These are phyloP conservation scores for Apantesis nais DNA, from an alignment of 2,888 invertebrate genomes.

Conservation along the genomic window DNA sequence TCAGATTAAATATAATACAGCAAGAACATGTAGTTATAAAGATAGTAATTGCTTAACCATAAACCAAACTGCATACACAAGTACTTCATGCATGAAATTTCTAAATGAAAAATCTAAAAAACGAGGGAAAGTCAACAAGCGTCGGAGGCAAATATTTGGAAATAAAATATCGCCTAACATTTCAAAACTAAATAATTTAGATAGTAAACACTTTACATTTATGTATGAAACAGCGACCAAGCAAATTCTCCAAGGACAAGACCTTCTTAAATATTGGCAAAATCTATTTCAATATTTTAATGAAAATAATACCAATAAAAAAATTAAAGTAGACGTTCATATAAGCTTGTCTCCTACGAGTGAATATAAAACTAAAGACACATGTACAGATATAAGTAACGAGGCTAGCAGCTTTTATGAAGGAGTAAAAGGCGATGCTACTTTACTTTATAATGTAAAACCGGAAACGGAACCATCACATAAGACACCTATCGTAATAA, in stretches of 20 bases:
- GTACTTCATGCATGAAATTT: neutral
- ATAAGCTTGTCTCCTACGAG: conserved; percentile 60
- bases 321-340: conserved; percentile 66
- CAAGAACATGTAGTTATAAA: neutral
- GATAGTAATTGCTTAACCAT: neutral
- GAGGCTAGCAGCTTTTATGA: conserved; percentile 23
- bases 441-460: conserved; percentile 23
- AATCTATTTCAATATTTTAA: conserved; percentile 62
- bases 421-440: conserved; percentile 25
- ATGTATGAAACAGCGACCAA: conserved; percentile 50
- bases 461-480: conserved; percentile 1
- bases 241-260: conserved; percentile 26
- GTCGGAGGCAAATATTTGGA: conserved; percentile 2
- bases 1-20: neutral
- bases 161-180: conserved; percentile 20
- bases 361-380: conserved; percentile 38
- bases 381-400: conserved; percentile 28
- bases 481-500: conserved; percentile 17
- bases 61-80: conserved; percentile 5
- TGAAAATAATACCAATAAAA: conserved; percentile 51
- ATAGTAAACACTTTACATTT: conserved; percentile 51
- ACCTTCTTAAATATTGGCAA: conserved; percentile 55
- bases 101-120: conserved; percentile 3
- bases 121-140: conserved; percentile 30
- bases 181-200: conserved; percentile 36